Evolutionary conservation across 2,888 invertebrate genomes (phyloP).

Genomic region (Teleogryllus oceanicus): DNA sequence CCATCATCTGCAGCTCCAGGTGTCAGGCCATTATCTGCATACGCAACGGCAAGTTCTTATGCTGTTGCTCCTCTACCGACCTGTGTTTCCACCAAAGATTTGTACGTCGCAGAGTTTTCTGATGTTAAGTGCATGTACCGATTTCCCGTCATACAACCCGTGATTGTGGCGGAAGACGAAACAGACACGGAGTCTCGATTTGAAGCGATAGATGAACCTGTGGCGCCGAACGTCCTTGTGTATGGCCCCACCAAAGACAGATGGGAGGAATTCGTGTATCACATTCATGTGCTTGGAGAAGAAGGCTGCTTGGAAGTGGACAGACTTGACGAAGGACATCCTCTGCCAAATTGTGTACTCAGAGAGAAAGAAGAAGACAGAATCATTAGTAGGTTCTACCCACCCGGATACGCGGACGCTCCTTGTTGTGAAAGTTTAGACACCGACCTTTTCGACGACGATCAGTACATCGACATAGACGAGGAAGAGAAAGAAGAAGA

Average conservation of each 20-base stretch:
- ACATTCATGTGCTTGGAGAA: background rate
- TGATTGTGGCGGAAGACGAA: background rate
- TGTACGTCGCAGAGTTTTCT: background rate
- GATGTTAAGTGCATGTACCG: background rate
- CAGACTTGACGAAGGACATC: background rate
- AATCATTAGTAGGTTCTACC: background rate
- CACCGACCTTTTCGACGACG: background rate
- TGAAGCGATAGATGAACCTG: background rate
- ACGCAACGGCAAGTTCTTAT: no score
- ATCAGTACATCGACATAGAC: background rate
- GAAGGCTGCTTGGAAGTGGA: background rate
- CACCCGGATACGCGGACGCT: background rate
- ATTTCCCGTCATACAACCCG: no score
- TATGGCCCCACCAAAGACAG: background rate
- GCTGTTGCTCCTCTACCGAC: no score
- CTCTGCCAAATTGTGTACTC: background rate
- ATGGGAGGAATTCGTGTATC: conserved; percentile 3
- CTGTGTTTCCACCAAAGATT: no score
- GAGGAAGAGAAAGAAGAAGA: background rate
- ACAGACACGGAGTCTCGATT: background rate
- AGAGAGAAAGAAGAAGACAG: background rate
- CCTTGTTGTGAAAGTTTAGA: background rate
- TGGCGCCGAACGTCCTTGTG: background rate
- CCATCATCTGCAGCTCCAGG: background rate
- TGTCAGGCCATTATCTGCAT: background rate